These are phyloP conservation scores for Melanerpes formicivorus DNA, from an alignment of 2,113 vertebrate species.

Conservation along the genomic window DNA sequence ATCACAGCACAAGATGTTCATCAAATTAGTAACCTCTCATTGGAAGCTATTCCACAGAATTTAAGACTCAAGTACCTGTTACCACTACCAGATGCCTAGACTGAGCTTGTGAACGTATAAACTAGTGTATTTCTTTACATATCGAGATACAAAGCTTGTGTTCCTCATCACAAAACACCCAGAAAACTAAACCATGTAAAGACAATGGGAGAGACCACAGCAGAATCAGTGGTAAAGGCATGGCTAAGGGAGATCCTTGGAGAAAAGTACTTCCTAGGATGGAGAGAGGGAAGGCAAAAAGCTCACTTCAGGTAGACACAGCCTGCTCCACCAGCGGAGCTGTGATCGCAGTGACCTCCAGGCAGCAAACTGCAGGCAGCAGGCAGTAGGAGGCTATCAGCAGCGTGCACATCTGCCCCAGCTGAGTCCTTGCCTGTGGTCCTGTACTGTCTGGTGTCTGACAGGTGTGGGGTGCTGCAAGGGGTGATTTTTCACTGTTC, in stretches of 20 bases:
- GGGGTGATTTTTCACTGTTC: not conserved
- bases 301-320: not conserved
- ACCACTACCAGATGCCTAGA: not conserved
- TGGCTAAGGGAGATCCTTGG: not conserved
- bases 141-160: not conserved
- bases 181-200: not conserved
- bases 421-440: not conserved
- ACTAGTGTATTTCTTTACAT: not conserved
- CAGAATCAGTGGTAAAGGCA: not conserved
- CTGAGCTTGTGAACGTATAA: not conserved
- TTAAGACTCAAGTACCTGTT: not conserved
- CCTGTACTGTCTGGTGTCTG: not conserved
- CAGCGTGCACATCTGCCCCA: accelerated
- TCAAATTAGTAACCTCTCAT: not conserved
- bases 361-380: not conserved
- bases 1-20: not conserved
- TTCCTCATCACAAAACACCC: not conserved
- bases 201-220: not conserved
- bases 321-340: not conserved
- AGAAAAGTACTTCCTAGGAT: not conserved
- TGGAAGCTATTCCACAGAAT: not conserved
- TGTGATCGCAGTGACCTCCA: not conserved
- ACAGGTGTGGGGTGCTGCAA: accelerated
- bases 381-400: too few relatives aligned
- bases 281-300: not conserved